Evolutionary conservation across 2,113 vertebrate species (phyloP), one percentile per base, ranked within the genome.

Genomic region (Trogon surrucura): DNA sequence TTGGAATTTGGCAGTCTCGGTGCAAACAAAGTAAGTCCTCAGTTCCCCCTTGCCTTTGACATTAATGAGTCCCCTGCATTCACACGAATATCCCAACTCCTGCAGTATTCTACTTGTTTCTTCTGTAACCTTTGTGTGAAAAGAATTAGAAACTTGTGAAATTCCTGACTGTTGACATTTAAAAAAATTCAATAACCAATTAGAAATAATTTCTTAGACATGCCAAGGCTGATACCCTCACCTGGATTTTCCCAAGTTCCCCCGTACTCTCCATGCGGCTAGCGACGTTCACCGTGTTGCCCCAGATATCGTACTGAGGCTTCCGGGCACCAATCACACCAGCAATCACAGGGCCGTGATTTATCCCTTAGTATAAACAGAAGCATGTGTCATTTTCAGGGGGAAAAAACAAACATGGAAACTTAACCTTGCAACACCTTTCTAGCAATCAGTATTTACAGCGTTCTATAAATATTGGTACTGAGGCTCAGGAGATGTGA

Each of bases 291-390:
- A 99, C 99, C 0, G 99, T 99, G 97, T 99, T 99, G 36, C 99
- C 99, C 99, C 99, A 99, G 20, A 99, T 99, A 83, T 99, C 99
- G 2, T 99, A 99, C 96, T 99, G 99, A 36, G 99, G 99, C 44
- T 99, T 99, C 45, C 99, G 98, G n/a, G 99, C 99, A 30, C 99
- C 99, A 3, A 99, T 99, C 80, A 99, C 99, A 17, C 99, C 99
- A 9, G 99, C 99, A 23, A 99, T 99, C 79, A 99, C 99, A 2
- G 99, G 99, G 54, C 99, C 99, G 0, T 99, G 98, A 92, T 99
- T 99, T 89, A 99, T 99, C 22, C 99, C 99, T 99, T 60, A 21
- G 93, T 9, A 58, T 4, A 77, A 62, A 93, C 57, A 94, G 67
- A 78, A 79, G 48, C 32, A 65, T 2, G 2, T 45, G 25, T 70